phyloP scores from a whole-genome alignment of 2,888 invertebrate species.

The Thera britannica region DNA sequence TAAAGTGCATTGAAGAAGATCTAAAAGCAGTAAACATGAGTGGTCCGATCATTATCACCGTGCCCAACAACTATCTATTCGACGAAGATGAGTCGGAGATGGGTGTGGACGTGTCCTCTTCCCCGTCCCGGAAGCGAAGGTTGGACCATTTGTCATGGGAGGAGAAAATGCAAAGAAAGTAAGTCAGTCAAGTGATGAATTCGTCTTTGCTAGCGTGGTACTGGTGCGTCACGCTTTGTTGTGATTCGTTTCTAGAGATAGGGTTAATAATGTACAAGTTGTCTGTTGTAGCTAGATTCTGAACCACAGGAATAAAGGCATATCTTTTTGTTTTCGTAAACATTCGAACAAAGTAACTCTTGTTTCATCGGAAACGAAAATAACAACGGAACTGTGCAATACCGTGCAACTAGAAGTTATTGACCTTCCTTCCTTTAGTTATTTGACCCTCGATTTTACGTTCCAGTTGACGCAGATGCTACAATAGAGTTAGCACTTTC shows the following conservation, averaged over 20 bases:
- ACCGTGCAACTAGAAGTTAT: not conserved
- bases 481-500: too few species aligned
- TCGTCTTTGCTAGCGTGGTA: not conserved
- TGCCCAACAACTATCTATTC: slow-evolving; percentile 78
- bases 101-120: slow-evolving; percentile 62
- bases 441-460: slow-evolving; percentile 39
- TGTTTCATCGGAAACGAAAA: too few species aligned
- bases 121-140: slow-evolving; percentile 86
- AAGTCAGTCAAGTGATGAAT: slow-evolving; percentile 80
- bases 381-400: too few species aligned
- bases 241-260: too few species aligned
- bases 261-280: too few species aligned
- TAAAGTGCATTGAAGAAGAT: slow-evolving; percentile 48
- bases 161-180: slow-evolving; percentile 95
- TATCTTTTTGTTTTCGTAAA: too few species aligned
- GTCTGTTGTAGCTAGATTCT: too few species aligned
- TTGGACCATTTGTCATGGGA: slow-evolving; percentile 94
- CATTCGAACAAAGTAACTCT: too few species aligned
- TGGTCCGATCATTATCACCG: slow-evolving; percentile 81
- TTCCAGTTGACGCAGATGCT: slow-evolving; percentile 34
- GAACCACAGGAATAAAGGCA: too few species aligned
- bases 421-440: not conserved
- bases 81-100: slow-evolving; percentile 65
- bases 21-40: slow-evolving; percentile 67
- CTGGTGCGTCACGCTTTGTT: too few species aligned